A percentile compares a stretch with the other conserved stretches of the same genome.
Evolutionary conservation across 53 echinoderm and acorn worm genomes (phyloP).

Genomic region (Zoroaster sp.): DNA sequence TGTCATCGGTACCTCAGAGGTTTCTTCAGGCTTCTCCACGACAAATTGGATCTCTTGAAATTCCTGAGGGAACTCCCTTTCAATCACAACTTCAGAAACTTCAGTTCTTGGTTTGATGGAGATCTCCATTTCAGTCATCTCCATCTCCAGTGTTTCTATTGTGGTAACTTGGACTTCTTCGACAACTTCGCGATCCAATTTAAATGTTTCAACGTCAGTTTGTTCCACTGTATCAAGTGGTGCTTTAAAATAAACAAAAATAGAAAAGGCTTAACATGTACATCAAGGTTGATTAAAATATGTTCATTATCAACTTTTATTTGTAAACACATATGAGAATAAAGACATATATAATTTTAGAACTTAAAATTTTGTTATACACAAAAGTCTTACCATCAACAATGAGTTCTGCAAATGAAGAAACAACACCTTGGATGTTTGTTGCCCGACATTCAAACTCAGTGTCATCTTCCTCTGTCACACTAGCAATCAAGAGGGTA

Average conservation of each 20-base stretch:
- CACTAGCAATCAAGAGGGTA: conserved; percentile 64
- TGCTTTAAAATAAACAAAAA: neutral
- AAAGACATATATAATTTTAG: too few species aligned
- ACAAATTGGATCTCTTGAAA: conserved; percentile 38
- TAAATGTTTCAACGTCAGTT: too few species aligned
- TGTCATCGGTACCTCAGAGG: conserved; percentile 12
- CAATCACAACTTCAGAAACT: conserved; percentile 32
- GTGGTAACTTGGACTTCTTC: too few species aligned
- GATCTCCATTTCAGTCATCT: conserved; percentile 60
- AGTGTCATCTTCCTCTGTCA: conserved; percentile 75
- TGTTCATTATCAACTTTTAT: too few species aligned
- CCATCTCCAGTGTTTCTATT: conserved; percentile 38
- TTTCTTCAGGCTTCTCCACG: conserved; percentile 50
- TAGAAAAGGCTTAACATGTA: too few species aligned
- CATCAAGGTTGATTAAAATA: too few species aligned
- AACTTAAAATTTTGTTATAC: too few species aligned
- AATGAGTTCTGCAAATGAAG: conserved; percentile 69
- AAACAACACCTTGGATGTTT: conserved; percentile 64
- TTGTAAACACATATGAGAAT: too few species aligned
- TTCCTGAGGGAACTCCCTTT: conserved; percentile 28
- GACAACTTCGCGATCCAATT: too few species aligned
- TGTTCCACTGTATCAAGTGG: conserved; percentile 32
- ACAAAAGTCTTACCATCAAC: conserved; percentile 69
- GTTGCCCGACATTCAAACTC: conserved; percentile 73
- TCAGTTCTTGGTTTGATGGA: conserved; percentile 55